Conservation (phyloP, 2,113 vertebrate species). For the Varanus salvator region DNA sequence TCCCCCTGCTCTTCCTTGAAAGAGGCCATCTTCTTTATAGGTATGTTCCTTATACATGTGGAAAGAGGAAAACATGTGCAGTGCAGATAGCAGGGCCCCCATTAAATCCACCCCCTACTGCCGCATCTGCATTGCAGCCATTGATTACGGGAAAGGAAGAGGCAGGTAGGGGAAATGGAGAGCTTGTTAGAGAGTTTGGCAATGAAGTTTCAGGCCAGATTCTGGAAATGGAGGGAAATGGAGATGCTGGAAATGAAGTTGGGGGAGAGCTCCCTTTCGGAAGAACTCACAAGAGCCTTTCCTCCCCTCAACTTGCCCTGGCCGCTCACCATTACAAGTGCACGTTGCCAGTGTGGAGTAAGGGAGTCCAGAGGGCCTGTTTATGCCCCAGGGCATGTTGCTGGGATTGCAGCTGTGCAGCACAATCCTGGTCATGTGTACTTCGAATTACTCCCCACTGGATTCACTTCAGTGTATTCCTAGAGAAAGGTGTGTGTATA, state of each 20-base stretch:
- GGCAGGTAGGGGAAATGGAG: constrained; percentile 61
- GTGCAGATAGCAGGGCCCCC: constrained; percentile 73
- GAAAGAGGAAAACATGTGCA: constrained; percentile 75
- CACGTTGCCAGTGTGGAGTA: neutral
- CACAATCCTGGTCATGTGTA: neutral
- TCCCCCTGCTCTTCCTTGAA: neutral
- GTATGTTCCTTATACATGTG: constrained; percentile 69
- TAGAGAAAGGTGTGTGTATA: neutral
- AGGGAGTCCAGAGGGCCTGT: too few relatives aligned
- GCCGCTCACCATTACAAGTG: neutral
- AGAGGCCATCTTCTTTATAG: constrained; percentile 54
- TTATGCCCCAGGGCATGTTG: too few relatives aligned
- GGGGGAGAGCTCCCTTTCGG: neutral
- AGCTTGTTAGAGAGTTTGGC: constrained; percentile 63
- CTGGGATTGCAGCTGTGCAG: neutral
- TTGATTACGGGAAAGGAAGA: constrained; percentile 74
- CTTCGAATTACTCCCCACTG: neutral
- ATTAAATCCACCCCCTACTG: constrained; percentile 24
- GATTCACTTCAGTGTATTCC: neutral
- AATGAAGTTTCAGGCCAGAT: constrained; percentile 52
- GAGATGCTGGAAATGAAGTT: too few relatives aligned
- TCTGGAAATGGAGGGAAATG: neutral
- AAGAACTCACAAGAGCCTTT: neutral
- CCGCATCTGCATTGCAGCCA: constrained; percentile 58
- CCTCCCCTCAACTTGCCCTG: too few relatives aligned